Base-by-base conservation (phyloP, 2,888 invertebrate genomes). In the Nomada fucata region DNA sequence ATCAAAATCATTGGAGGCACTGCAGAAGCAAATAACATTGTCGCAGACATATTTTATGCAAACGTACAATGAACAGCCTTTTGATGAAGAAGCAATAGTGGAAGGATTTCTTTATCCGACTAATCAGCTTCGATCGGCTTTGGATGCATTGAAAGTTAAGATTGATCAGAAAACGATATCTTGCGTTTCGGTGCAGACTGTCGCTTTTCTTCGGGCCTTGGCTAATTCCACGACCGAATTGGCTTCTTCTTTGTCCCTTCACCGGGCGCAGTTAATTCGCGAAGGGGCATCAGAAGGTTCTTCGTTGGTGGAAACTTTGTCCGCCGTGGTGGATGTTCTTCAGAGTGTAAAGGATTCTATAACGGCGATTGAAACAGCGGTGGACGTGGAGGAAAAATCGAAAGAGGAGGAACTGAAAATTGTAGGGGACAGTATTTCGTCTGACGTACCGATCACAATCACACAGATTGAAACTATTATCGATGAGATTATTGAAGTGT, bases 71-170 rank as follows among this genome's bases (percentile, higher is more conserved):
- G 90, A 90, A 29, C 91, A 91, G 72, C 80, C 89, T 2, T 80
- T 91, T 13, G 93, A 93, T 64, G 92, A 92, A 63, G 93, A 93
- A 78, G 92, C 91, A 0, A 91, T 93, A 20, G 89, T 93, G 13
- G 93, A 93, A 86, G 93, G 92, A 36, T 93, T 93, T 57, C 67
- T 93, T 23, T 92, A 92, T 78, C 93, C 93, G 11, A 86, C 89
- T 0, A 92, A 93, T 86, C 90, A 89, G 52, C 87, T 93, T 44
- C 82, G 88, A 3, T 89, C 89, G 0, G 89, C 92, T 3, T 85
- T 93, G 55, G 89, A 84, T 52, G 69, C 79, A 20, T 60, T 91
- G 4, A 89, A 87, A 11, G 89, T 89, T 9, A 89, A 86, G 65
- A 81, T 83, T 0, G 83, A 84, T 18, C 69, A 82, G 29, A 71